Base-by-base conservation (phyloP, 1,140 invertebrate genomes). In the Pomphorhynchus laevis region DNA sequence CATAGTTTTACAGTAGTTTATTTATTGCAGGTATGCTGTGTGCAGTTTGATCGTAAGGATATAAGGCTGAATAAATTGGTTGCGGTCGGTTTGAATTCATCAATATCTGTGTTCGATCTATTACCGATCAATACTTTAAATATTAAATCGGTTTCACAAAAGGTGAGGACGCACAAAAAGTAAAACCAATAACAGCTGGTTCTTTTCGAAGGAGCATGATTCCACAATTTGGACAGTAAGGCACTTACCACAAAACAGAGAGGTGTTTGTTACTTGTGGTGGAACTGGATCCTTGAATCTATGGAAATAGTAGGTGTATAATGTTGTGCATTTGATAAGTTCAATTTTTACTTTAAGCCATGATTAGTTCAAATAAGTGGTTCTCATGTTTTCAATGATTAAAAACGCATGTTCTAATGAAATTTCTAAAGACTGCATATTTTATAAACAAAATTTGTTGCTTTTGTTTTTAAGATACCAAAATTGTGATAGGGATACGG, bases 51-150 rank as follows among this genome's bases (percentile, higher is more conserved):
- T 55, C 61, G 80, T 20, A 74, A 72, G 51, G 76, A 86, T 51
- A 86, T 86, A 47, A 61, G 65, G 42, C 86, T 86, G 75, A 89
- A 91, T 51, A 91, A 91, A 61, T 52, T 91, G 37, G 69, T 76
- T 2, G 75, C 69, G 0, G 79, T 77, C 4, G 79, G 76, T 0
- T 56, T 91, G n/a, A 77, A 89, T 54, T 72, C 74, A 0, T 80
- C 76, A 47, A 69, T 86, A 46, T 69, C 74, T 53, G 65, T 82
- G 1, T 86, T 70, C 53, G 77, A 89, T 54, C 62, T 80, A 44
- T 66, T 71, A 47, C 79, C 73, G 5, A 70, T 74, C 47, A 74
- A 84, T 59, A 66, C 69, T 0, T 68, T 67, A 43, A 76, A 74
- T 57, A 84, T 76, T 61, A 65, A 73, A 11, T 67, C 62, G 46